Evolutionary conservation across 2,113 vertebrate species (phyloP).

Genomic region (Cygnus buccinator): DNA sequence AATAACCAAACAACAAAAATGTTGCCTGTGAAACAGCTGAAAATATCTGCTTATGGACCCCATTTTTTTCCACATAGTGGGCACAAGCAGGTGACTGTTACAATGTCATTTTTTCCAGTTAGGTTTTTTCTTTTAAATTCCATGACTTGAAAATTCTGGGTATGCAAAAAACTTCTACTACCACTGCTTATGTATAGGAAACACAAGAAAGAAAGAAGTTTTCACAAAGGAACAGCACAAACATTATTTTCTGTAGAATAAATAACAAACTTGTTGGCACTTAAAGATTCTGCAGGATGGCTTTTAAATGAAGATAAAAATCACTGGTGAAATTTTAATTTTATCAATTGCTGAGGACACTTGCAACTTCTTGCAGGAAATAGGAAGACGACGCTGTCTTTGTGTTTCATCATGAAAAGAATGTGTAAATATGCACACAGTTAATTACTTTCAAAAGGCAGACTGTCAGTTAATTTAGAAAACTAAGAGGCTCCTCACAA

Average conservation of each 20-base stretch:
- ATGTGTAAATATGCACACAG: background rate
- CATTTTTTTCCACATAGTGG: background rate
- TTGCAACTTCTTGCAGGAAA: background rate
- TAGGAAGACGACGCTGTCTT: background rate
- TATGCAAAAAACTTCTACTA: background rate
- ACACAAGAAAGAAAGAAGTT: background rate
- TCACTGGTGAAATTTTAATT: background rate
- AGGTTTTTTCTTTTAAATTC: background rate
- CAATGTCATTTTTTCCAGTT: background rate
- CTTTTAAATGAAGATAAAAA: constrained; percentile 17
- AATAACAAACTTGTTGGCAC: background rate
- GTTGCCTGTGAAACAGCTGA: background rate
- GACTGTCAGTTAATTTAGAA: background rate
- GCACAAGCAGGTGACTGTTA: background rate
- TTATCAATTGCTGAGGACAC: background rate
- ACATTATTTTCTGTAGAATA: background rate
- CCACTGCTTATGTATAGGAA: background rate
- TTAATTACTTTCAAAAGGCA: background rate
- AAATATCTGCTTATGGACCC: background rate
- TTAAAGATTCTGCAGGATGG: background rate
- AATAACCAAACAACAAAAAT: background rate
- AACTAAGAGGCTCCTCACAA: background rate
- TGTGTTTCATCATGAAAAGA: background rate
- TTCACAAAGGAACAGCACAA: background rate
- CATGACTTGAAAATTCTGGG: background rate